Percentiles rank a stretch among this genome's conserved stretches.
phyloP scores from a whole-genome alignment of 2,888 invertebrate species.

The Deroplatys truncata region DNA sequence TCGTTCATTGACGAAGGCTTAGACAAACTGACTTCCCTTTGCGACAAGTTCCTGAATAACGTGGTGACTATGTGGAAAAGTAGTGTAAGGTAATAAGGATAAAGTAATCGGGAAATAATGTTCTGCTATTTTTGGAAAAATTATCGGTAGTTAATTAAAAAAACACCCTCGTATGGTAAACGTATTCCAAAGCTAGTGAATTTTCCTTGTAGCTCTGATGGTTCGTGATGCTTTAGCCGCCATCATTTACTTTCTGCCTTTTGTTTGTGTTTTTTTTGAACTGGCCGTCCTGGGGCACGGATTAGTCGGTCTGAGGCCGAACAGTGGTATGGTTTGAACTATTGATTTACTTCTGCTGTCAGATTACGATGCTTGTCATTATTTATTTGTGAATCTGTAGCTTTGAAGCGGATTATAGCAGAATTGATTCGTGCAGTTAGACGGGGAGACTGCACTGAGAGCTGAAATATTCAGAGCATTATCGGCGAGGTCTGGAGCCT shows the following conservation, averaged over 20 bases:
- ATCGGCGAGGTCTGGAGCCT: background rate
- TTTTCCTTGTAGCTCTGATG: background rate
- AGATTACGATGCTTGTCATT: background rate
- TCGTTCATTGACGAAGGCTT: no score
- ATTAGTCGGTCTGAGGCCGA: background rate
- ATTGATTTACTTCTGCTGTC: background rate
- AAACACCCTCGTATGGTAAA: no score
- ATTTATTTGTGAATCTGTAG: background rate
- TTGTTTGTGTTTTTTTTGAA: background rate
- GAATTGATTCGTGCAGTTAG: background rate
- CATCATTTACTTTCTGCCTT: background rate
- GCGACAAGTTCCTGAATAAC: no score
- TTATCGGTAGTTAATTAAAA: no score
- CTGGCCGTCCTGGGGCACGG: background rate
- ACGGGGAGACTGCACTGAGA: background rate
- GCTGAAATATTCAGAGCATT: background rate
- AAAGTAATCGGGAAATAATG: no score
- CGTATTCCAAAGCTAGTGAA: no score
- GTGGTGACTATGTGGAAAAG: no score
- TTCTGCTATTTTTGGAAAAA: no score
- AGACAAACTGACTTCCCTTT: no score
- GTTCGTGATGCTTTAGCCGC: background rate
- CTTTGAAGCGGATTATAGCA: background rate
- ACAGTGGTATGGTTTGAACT: background rate
- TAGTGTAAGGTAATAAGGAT: no score